These are phyloP conservation scores for Limnephilus lunatus DNA, from an alignment of 2,888 invertebrate species.

Conservation along the genomic window DNA sequence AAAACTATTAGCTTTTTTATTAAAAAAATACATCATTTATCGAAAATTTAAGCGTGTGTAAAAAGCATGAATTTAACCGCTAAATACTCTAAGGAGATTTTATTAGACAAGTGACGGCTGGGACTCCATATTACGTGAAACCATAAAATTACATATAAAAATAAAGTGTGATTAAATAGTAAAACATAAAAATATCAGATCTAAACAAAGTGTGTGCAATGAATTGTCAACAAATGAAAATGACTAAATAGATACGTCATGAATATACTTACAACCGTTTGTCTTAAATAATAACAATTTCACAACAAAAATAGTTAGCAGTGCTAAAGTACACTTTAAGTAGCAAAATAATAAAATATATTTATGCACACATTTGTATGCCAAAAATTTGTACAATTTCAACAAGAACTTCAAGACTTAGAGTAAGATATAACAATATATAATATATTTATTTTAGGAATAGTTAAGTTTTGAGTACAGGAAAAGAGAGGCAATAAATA, in stretches of 20 bases:
- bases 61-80: background rate
- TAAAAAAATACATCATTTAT: conserved; percentile 31
- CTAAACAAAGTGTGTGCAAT: conserved; percentile 29
- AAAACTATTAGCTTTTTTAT: conserved; percentile 24
- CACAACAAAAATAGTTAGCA: conserved; percentile 36
- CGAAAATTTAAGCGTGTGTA: conserved; percentile 14
- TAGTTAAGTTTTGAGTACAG: conserved; percentile 45
- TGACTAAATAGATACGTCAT: background rate
- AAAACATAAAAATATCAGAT: conserved; percentile 32
- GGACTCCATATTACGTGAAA: background rate
- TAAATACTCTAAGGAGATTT: background rate
- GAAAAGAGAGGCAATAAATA: conserved; percentile 51
- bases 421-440: conserved; percentile 27
- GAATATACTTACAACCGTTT: background rate
- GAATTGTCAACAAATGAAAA: conserved; percentile 37
- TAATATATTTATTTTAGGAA: conserved; percentile 37
- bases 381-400: conserved; percentile 48
- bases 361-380: conserved; percentile 42
- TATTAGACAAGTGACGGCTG: conserved; percentile 3
- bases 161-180: background rate
- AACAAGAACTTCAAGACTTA: conserved; percentile 32
- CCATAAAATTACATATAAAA: conserved; percentile 26
- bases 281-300: conserved; percentile 36
- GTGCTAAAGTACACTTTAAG: conserved; percentile 38
- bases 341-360: conserved; percentile 47